phyloP scores from a whole-genome alignment of 1,140 invertebrate genomes.

The Araneus ventricosus region DNA sequence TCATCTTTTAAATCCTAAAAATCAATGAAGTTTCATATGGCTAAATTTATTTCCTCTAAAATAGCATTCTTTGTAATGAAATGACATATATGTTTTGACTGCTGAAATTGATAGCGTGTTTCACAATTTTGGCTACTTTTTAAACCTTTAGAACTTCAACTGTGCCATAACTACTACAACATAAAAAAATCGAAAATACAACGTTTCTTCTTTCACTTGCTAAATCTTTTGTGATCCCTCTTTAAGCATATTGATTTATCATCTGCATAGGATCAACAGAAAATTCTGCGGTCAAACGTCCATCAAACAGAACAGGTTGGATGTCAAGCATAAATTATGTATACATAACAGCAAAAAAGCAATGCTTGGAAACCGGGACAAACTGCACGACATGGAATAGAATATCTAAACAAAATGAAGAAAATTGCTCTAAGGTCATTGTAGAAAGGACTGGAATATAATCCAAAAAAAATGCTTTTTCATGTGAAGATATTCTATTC shows the following conservation, averaged over 20 bases:
- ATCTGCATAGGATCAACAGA: background rate
- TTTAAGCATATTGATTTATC: conserved; percentile 30
- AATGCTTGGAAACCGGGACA: background rate
- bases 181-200: background rate
- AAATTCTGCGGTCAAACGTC: conserved; percentile 15
- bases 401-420: conserved; percentile 4
- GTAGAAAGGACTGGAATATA: background rate
- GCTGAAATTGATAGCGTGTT: background rate
- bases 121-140: background rate
- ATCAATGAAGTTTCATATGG: no score
- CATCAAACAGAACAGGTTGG: background rate
- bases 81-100: background rate
- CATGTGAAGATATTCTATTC: background rate
- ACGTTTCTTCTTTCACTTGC: conserved; percentile 10
- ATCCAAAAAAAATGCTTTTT: background rate
- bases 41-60: no score
- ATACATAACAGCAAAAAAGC: background rate
- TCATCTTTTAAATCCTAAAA: no score
- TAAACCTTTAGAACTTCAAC: background rate
- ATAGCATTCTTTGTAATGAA: background rate
- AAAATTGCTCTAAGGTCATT: background rate
- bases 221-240: conserved; percentile 26
- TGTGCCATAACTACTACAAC: background rate
- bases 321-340: conserved; percentile 31
- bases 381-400: background rate